Evolutionary conservation across 2,113 vertebrate species (phyloP).

Genomic region (Cygnus atratus): DNA sequence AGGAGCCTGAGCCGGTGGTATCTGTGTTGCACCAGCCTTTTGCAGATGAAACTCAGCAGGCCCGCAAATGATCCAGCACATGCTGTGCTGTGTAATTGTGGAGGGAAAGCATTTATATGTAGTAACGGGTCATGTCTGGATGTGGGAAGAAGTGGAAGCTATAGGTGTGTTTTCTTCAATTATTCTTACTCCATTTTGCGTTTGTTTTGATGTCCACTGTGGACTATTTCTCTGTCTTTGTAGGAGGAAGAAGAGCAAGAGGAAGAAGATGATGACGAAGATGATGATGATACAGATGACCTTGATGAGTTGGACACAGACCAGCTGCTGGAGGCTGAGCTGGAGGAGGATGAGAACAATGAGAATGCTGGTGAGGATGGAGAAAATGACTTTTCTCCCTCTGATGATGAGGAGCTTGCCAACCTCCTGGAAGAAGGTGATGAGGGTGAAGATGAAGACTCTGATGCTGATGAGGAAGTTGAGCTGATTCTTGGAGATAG

Average conservation of each 20-base stretch:
- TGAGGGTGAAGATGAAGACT: conserved; percentile 89
- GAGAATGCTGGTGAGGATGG: conserved; percentile 91
- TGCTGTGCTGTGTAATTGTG: background rate
- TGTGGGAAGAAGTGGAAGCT: background rate
- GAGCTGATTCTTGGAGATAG: conserved; percentile 93
- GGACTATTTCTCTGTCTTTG: background rate
- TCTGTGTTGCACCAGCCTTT: background rate
- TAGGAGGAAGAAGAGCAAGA: conserved; percentile 92
- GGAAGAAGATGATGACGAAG: conserved; percentile 91
- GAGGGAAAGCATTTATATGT: background rate
- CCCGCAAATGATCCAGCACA: background rate
- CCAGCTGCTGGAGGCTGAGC: conserved; percentile 88
- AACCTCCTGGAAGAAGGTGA: conserved; percentile 89
- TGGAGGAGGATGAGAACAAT: conserved; percentile 91
- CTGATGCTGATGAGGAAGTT: conserved; percentile 88
- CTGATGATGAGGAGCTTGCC: conserved; percentile 91
- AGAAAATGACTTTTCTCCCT: conserved; percentile 91
- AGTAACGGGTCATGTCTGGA: background rate
- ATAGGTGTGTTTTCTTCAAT: background rate
- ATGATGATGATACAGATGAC: conserved; percentile 93
- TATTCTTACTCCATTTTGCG: background rate
- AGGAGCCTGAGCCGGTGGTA: background rate
- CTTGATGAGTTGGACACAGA: conserved; percentile 90
- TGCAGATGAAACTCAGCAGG: background rate
- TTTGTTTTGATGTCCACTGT: conserved; percentile 8